Evolutionary conservation across 2,888 invertebrate genomes (phyloP).

Genomic region (Mystacides longicornis): DNA sequence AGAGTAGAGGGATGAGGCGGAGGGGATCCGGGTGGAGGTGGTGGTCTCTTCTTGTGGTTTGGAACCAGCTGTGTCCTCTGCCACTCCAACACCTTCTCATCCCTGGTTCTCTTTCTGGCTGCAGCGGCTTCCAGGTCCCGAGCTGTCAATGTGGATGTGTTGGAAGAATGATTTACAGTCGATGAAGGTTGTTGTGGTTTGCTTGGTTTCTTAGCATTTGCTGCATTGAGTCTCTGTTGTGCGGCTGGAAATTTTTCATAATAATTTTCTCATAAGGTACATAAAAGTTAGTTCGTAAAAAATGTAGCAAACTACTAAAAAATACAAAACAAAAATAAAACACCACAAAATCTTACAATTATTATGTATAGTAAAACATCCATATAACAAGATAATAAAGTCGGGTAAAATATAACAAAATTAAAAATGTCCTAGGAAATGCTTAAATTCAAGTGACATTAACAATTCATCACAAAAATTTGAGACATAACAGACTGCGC

Average conservation of each 20-base stretch:
- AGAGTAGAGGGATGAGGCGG: slow-evolving; percentile 29
- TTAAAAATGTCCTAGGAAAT: no score
- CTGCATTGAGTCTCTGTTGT: slow-evolving; percentile 9
- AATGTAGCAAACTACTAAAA: neutral
- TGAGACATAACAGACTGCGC: no score
- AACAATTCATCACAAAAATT: no score
- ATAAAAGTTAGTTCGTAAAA: neutral
- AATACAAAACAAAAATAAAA: neutral
- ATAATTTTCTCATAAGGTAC: neutral
- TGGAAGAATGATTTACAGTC: slow-evolving; percentile 11
- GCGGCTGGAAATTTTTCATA: neutral
- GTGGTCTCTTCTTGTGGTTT: slow-evolving; percentile 30
- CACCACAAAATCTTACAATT: no score
- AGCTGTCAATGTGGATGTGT: neutral
- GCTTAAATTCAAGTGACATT: no score
- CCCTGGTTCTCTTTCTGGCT: slow-evolving; percentile 45
- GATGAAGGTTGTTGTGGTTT: slow-evolving; percentile 20
- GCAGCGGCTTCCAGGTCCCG: slow-evolving; percentile 39
- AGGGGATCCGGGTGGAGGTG: slow-evolving; percentile 50
- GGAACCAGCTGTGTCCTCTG: slow-evolving; percentile 46
- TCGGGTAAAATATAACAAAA: no score
- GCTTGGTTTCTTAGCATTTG: slow-evolving; percentile 20
- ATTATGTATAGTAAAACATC: no score
- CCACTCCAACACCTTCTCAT: slow-evolving; percentile 49
- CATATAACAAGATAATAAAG: no score